These are phyloP conservation scores for Cheilosia impressa DNA, from an alignment of 2,888 invertebrate species.

Conservation along the genomic window DNA sequence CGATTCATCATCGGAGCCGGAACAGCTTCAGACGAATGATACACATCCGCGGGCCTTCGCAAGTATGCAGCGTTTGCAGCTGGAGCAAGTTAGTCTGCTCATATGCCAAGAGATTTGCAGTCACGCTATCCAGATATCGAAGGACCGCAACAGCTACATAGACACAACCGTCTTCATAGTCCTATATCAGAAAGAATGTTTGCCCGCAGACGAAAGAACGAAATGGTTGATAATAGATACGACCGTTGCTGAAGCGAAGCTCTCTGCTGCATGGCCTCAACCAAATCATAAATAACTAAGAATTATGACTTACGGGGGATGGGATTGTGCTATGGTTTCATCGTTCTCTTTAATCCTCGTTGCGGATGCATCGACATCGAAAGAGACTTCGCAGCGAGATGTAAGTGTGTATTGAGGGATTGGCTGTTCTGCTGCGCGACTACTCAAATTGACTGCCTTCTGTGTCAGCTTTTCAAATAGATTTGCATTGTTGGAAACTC, in stretches of 20 bases:
- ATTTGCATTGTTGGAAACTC: no score
- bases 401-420: conserved; percentile 12
- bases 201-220: conserved; percentile 34
- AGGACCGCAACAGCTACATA: conserved; percentile 38
- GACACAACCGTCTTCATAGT: conserved; percentile 33
- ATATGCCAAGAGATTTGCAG: conserved; percentile 6
- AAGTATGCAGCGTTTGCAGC: conserved; percentile 5
- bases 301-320: conserved; percentile 49
- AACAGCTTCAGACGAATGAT: conserved; percentile 35
- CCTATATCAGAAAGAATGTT: conserved; percentile 34
- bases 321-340: conserved; percentile 1
- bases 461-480: no score
- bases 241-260: conserved; percentile 3
- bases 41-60: conserved; percentile 19
- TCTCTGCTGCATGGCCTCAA: conserved; percentile 9
- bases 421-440: conserved; percentile 5
- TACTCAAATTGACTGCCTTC: background rate
- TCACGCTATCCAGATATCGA: conserved; percentile 10
- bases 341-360: conserved; percentile 28
- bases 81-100: conserved; percentile 5
- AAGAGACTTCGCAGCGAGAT: background rate
- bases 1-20: conserved; percentile 45
- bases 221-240: conserved; percentile 23
- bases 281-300: conserved; percentile 59
- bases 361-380: conserved; percentile 8